phyloP scores from a whole-genome alignment of 1,140 invertebrate species.

The Megathymus violae region DNA sequence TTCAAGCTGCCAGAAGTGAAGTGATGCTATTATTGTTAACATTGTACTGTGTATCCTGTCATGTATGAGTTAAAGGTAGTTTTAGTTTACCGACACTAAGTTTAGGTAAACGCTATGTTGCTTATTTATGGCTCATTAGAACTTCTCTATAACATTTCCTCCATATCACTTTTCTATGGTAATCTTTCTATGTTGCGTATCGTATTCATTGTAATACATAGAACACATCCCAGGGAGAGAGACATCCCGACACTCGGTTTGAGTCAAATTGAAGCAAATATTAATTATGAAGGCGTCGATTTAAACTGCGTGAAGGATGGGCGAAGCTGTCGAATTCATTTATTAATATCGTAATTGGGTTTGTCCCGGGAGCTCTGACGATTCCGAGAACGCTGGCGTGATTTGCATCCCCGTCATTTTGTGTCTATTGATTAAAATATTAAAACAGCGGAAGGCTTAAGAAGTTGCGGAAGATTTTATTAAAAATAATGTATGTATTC shows the following conservation, averaged over 20 bases:
- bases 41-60: no score
- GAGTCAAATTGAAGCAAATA: constrained; percentile 14
- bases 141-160: no score
- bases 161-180: no score
- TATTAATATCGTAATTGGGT: constrained; percentile 42
- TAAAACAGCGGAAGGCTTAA: neutral
- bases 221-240: neutral
- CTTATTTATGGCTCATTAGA: no score
- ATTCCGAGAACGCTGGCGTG: neutral
- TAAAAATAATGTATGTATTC: neutral
- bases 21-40: no score
- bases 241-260: neutral
- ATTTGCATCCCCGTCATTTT: constrained; percentile 24
- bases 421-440: constrained; percentile 19
- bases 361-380: constrained; percentile 4
- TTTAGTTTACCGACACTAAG: no score
- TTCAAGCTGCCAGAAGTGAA: no score
- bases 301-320: constrained; percentile 3
- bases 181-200: no score
- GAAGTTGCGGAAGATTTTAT: neutral
- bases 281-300: constrained; percentile 8
- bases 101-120: no score
- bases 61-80: no score
- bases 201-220: no score
- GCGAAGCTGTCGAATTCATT: constrained; percentile 35